Evolutionary conservation across 2,797 vertebrate genomes (phyloP), one percentile per base, ranked within the genome.

Genomic region (Microctenopoma steveboyesi): DNA sequence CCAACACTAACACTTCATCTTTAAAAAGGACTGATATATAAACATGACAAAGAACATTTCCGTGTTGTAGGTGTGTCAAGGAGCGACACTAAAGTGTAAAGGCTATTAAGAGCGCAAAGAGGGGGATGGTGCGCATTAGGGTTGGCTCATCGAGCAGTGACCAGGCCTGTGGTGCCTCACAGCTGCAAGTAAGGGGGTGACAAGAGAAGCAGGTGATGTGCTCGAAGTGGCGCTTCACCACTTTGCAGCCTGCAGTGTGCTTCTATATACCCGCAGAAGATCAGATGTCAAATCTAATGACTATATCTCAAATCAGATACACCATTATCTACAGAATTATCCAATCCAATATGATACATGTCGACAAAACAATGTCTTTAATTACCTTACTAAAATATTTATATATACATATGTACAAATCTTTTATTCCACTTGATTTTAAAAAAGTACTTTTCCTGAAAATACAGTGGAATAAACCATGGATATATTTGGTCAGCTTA

Each of bases 151-250:
- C 51, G 84, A 86, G 84, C 82, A 84, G 61, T 49, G 73, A 70
- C 69, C 76, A 57, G 72, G 72, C 79, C 72, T 30, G 79, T 75
- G 83, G 84, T 76, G 82, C 85, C 74, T 87, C 62, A 77, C 69
- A 84, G 86, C 88, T 87, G 73, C 74, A 50, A 79, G 81, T 84
- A 81, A 76, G 76, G 84, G 75, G 83, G 86, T 80, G 86, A 86
- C 64, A 67, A 76, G 86, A 86, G 89, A 89, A 93, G 94, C 93
- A 94, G 93, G 92, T 94, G 93, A 92, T 92, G 82, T 79, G 90
- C 93, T 93, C 88, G 80, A 74, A 90, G 92, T 90, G 75, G 84
- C 82, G 78, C 83, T 88, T 72, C 79, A 78, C 76, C 85, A 81
- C 86, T 83, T 72, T 53, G 72, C 82, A 74, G 83, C 80, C 83